A percentile compares a stretch with the other conserved stretches of the same genome.
Conservation (phyloP, 1,140 invertebrate species). For the Drosophila ananassae region DNA sequence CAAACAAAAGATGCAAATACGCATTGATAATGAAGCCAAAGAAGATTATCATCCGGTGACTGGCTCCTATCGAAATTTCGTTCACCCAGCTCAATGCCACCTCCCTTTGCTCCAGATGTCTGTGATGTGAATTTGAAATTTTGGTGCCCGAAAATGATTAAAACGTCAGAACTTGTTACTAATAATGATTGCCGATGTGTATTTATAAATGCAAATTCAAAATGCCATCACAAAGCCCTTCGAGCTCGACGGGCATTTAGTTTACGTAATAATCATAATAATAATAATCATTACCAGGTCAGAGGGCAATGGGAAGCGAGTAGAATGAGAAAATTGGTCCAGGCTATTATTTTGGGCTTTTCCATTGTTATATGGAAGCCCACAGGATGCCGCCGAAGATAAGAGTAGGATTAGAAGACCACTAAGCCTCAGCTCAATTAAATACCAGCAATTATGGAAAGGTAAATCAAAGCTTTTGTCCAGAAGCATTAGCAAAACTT, state of each 20-base stretch:
- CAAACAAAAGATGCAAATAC: conserved; percentile 68
- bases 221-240: conserved; percentile 48
- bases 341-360: not conserved
- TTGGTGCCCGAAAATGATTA: conserved; percentile 54
- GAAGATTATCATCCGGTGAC: conserved; percentile 50
- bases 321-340: not conserved
- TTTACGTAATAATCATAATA: conserved; percentile 72
- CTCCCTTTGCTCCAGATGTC: conserved; percentile 12
- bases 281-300: conserved; percentile 53
- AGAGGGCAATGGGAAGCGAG: not conserved
- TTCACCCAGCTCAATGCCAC: not conserved
- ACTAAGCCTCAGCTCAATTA: not conserved
- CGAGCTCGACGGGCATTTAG: conserved; percentile 55
- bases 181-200: conserved; percentile 75
- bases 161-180: conserved; percentile 62
- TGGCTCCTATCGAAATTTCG: conserved; percentile 12
- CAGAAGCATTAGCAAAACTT: conserved; percentile 6
- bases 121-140: conserved; percentile 54
- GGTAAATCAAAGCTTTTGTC: not conserved
- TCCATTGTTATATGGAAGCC: conserved; percentile 16
- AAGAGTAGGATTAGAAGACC: conserved; percentile 27
- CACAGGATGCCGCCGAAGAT: not conserved
- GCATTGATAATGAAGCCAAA: conserved; percentile 62
- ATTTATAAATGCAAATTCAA: conserved; percentile 79
- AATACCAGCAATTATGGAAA: not conserved